These are phyloP conservation scores for Scolopax bukidnonensis DNA, from an alignment of 2,797 vertebrate species.

Conservation along the genomic window DNA sequence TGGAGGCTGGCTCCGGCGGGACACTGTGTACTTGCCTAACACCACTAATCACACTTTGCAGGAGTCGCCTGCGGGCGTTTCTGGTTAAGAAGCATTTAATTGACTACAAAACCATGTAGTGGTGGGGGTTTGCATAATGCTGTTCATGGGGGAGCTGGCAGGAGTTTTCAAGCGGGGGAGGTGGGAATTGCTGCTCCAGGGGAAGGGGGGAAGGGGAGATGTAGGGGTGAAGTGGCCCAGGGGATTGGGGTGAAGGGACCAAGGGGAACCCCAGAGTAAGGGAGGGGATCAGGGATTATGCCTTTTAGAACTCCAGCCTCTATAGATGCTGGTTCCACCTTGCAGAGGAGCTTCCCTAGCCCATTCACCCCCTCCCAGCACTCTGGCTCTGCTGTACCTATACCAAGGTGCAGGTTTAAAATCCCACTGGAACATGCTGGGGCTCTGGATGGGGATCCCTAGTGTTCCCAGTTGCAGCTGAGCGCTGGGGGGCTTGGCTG, in stretches of 20 bases:
- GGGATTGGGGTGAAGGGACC: background rate
- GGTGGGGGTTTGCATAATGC: slow-evolving; percentile 26
- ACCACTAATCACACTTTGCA: background rate
- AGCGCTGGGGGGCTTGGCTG: background rate
- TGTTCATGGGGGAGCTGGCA: background rate
- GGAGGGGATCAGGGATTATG: accelerated
- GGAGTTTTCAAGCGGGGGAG: background rate
- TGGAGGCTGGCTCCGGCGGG: accelerated
- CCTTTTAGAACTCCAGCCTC: background rate
- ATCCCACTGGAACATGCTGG: background rate
- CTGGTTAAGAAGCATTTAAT: slow-evolving; percentile 39
- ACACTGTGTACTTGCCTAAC: slow-evolving; percentile 26
- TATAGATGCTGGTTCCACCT: background rate
- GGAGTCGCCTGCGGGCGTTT: background rate
- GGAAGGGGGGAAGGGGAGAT: background rate
- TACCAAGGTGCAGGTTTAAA: background rate
- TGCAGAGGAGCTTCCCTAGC: background rate
- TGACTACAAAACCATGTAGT: background rate
- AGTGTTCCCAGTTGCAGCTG: background rate
- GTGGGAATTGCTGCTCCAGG: background rate
- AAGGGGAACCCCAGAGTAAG: background rate
- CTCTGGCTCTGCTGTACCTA: background rate
- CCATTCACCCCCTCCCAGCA: background rate
- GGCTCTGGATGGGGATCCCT: background rate
- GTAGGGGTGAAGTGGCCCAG: background rate